These are phyloP conservation scores for Butorides virescens DNA, from an alignment of 2,113 vertebrate species.

Conservation along the genomic window DNA sequence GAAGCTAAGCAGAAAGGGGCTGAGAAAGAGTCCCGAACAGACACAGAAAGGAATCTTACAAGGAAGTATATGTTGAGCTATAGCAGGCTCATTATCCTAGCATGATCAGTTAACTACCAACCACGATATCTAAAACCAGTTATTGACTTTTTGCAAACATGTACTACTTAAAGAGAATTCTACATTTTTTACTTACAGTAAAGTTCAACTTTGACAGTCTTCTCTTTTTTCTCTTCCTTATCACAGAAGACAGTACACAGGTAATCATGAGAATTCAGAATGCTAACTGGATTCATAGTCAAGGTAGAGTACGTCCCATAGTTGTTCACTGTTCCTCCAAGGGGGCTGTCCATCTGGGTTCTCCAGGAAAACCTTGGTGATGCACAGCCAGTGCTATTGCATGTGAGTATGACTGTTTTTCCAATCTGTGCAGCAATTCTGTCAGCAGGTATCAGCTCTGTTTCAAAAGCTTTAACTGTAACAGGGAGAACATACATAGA, in stretches of 20 bases:
- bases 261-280: conserved; percentile 61
- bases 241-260: conserved; percentile 67
- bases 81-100: neutral
- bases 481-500: neutral
- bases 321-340: conserved; percentile 37
- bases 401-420: conserved; percentile 34
- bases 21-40: neutral
- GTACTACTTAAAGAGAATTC: neutral
- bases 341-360: conserved; percentile 61
- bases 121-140: neutral
- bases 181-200: conserved; percentile 75
- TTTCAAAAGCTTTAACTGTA: conserved; percentile 56
- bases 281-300: conserved; percentile 60
- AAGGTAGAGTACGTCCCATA: conserved; percentile 41
- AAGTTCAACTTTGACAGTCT: conserved; percentile 48
- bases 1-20: neutral
- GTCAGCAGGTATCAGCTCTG: conserved; percentile 33
- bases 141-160: neutral
- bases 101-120: neutral
- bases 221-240: conserved; percentile 27
- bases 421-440: conserved; percentile 60
- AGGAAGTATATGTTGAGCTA: neutral
- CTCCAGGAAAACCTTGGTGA: conserved; percentile 74
- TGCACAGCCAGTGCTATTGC: conserved; percentile 61
- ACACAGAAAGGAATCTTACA: neutral